Evolutionary conservation across 2,113 vertebrate genomes (phyloP).

Genomic region (Brevimyrus niger): DNA sequence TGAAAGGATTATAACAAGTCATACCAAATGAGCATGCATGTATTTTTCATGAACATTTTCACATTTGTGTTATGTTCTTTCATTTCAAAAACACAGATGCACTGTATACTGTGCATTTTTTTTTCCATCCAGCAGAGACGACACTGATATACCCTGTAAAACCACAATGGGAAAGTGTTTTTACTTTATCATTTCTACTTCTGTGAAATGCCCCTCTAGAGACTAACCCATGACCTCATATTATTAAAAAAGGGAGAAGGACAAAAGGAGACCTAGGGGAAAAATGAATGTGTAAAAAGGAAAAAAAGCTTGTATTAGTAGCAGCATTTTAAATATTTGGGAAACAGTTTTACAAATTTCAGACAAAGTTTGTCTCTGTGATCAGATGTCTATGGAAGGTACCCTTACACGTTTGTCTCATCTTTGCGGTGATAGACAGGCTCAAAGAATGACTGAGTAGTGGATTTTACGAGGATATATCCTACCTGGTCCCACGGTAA

Average conservation of each 20-base stretch:
- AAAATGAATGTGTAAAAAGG: constrained; percentile 2
- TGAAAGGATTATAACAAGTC: neutral
- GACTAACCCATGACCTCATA: constrained; percentile 7
- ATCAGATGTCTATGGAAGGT: neutral
- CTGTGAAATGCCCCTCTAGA: neutral
- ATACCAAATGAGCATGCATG: constrained; percentile 6
- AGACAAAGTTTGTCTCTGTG: neutral
- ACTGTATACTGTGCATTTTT: neutral
- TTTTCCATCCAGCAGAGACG: neutral
- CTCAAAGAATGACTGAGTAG: neutral
- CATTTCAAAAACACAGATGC: neutral
- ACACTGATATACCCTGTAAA: neutral
- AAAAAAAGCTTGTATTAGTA: neutral
- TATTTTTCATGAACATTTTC: neutral
- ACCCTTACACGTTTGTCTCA: neutral
- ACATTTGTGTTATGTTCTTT: neutral
- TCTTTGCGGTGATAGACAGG: neutral
- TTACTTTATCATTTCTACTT: constrained; percentile 6
- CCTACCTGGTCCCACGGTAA: neutral
- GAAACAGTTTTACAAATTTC: neutral
- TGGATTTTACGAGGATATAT: neutral
- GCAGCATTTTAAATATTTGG: neutral
- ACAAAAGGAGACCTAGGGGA: neutral
- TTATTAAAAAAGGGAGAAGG: neutral
- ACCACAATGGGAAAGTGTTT: neutral